phyloP scores from a whole-genome alignment of 2,113 vertebrate genomes.

The Dasypus novemcinctus region DNA sequence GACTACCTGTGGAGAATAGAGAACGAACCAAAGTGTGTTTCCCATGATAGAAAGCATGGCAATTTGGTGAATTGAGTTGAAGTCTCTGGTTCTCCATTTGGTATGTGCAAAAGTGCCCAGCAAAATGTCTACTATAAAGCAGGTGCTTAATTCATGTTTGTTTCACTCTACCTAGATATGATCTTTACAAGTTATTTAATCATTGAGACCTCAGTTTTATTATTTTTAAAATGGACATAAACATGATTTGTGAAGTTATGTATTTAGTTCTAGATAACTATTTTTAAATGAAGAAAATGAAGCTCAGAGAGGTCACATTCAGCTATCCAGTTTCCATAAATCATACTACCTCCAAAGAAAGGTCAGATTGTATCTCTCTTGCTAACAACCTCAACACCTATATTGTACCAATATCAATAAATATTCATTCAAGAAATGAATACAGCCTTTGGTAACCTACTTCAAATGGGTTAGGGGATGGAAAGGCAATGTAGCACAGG shows the following conservation, averaged over 20 bases:
- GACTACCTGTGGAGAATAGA: not conserved
- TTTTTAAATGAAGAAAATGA: constrained; percentile 26
- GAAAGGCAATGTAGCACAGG: not conserved
- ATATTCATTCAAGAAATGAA: not conserved
- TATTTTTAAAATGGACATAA: not conserved
- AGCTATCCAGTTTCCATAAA: not conserved
- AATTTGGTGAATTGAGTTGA: not conserved
- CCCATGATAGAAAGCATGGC: not conserved
- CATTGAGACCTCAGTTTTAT: not conserved
- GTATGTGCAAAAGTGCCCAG: not conserved
- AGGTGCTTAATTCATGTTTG: constrained; percentile 15
- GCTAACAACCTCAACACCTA: not conserved
- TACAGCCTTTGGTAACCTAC: not conserved
- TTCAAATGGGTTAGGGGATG: not conserved
- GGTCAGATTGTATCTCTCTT: not conserved
- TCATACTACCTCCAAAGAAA: not conserved
- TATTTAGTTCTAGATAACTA: not conserved
- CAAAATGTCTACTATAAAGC: not conserved
- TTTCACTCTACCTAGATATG: not conserved
- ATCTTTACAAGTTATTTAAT: not conserved
- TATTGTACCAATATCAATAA: not conserved
- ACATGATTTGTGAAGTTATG: constrained; percentile 7
- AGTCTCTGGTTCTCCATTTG: not conserved
- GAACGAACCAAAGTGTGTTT: not conserved
- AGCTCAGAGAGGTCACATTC: not conserved